Conservation (phyloP, 1,140 invertebrate genomes). For the Musca vetustissima region DNA sequence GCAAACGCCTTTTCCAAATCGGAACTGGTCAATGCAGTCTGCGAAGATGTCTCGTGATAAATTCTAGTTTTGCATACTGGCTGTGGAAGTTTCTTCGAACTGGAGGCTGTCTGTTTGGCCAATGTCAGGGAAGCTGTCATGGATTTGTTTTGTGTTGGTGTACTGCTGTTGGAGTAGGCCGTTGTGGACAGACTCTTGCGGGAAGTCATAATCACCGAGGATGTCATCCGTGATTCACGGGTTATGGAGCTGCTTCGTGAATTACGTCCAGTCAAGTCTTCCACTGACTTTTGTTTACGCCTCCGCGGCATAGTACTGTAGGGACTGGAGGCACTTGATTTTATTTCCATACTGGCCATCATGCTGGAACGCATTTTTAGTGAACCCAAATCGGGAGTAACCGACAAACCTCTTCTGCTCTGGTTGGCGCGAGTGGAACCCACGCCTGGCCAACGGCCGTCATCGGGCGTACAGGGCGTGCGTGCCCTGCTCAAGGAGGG, state of each 20-base stretch:
- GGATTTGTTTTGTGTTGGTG: conserved; percentile 21
- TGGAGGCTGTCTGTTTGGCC: conserved; percentile 45
- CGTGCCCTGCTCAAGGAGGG: conserved; percentile 61
- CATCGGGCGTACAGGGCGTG: conserved; percentile 69
- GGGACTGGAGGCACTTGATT: conserved; percentile 51
- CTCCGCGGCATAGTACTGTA: conserved; percentile 77
- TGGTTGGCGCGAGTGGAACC: conserved; percentile 29
- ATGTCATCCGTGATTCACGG: conserved; percentile 52
- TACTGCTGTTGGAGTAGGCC: conserved; percentile 30
- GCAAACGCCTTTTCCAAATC: conserved; percentile 72
- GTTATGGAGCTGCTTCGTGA: conserved; percentile 57
- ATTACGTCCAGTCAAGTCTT: conserved; percentile 55
- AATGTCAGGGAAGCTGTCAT: conserved; percentile 30
- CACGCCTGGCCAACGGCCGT: conserved; percentile 67
- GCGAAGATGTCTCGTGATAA: conserved; percentile 74
- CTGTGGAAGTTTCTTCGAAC: background rate
- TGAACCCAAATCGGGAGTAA: conserved; percentile 44
- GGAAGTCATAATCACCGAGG: conserved; percentile 49
- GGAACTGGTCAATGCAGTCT: conserved; percentile 70
- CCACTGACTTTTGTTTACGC: conserved; percentile 61
- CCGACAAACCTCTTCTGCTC: conserved; percentile 37
- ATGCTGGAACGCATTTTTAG: conserved; percentile 48
- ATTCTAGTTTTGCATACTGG: conserved; percentile 63
- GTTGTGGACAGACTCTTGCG: conserved; percentile 37
- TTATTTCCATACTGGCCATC: conserved; percentile 57